phyloP scores from a whole-genome alignment of 2,888 invertebrate species.

The Maniola hyperantus region DNA sequence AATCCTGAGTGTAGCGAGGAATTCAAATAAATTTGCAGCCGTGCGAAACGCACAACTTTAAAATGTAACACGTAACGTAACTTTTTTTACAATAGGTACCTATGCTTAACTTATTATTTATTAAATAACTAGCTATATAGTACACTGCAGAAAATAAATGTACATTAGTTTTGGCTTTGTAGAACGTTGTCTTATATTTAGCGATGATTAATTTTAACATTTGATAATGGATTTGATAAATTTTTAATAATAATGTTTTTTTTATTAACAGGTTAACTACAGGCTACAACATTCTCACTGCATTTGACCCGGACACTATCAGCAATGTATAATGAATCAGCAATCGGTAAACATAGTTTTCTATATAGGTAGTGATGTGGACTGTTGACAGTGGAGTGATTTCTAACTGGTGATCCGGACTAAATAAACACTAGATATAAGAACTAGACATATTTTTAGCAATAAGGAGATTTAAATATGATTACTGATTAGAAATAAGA shows the following conservation, averaged over 20 bases:
- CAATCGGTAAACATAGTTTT: constrained; percentile 68
- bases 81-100: no score
- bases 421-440: constrained; percentile 69
- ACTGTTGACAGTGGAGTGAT: constrained; percentile 66
- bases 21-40: no score
- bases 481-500: constrained; percentile 76
- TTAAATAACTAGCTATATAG: no score
- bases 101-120: no score
- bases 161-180: no score
- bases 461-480: constrained; percentile 76
- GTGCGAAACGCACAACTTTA: no score
- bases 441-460: constrained; percentile 69
- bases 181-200: no score
- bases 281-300: constrained; percentile 58
- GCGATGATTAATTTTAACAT: constrained; percentile 6
- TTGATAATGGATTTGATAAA: neutral
- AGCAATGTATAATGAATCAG: constrained; percentile 65
- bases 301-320: constrained; percentile 72
- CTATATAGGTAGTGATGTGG: constrained; percentile 67
- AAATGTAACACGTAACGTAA: no score
- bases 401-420: constrained; percentile 73
- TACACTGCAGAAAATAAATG: no score
- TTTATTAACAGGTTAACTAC: constrained; percentile 47
- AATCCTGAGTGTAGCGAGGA: no score
- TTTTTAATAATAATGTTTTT: constrained; percentile 1